Evolutionary conservation across 2,113 vertebrate genomes (phyloP).

Genomic region (Papio anubis): DNA sequence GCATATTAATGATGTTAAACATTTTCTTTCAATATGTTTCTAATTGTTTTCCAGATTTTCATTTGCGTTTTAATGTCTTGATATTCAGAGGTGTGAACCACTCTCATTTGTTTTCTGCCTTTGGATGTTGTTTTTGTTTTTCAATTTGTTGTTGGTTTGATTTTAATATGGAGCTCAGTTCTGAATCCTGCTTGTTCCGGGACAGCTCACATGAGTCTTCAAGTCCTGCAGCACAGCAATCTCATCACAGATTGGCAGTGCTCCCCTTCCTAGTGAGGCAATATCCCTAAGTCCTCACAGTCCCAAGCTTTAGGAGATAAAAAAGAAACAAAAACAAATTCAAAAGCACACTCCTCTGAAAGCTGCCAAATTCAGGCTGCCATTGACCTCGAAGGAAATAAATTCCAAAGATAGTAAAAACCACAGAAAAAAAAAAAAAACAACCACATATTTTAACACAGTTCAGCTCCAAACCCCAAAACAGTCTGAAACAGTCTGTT

Average conservation of each 20-base stretch:
- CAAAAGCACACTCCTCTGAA: conserved; percentile 4
- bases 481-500: neutral
- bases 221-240: neutral
- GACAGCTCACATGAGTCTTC: neutral
- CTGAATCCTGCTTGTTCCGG: neutral
- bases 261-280: neutral
- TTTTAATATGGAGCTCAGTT: neutral
- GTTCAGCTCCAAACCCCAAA: neutral
- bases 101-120: neutral
- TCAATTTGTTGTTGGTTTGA: neutral
- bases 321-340: conserved; percentile 34
- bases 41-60: neutral
- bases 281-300: neutral
- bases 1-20: neutral
- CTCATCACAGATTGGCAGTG: neutral
- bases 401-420: conserved; percentile 28
- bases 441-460: neutral
- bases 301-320: conserved; percentile 4
- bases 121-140: neutral
- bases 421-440: neutral
- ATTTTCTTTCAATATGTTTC: neutral
- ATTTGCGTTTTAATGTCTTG: conserved; percentile 31
- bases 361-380: neutral
- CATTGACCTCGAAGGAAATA: conserved; percentile 2
- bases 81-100: neutral